A percentile compares a stretch with the other conserved stretches of the same genome.
phyloP scores from a whole-genome alignment of 2,888 invertebrate species.

The Colletes collaris region DNA sequence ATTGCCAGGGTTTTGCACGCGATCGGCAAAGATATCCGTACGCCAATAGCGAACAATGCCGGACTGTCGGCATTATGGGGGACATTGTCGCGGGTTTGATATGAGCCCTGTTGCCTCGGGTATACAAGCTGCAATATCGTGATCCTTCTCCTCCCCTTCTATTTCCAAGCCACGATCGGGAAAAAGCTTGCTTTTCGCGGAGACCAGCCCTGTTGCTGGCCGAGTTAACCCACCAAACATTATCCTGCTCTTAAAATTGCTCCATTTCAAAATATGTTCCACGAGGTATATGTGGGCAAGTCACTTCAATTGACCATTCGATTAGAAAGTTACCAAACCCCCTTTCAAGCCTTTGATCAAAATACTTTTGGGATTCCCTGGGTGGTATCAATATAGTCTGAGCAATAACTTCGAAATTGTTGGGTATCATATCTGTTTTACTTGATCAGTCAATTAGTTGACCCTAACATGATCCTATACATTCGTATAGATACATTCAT shows the following conservation, averaged over 20 bases:
- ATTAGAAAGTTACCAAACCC: too few relatives aligned
- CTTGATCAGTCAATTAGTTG: conserved; percentile 11
- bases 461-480: background rate
- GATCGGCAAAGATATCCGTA: conserved; percentile 69
- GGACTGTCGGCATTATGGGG: conserved; percentile 78
- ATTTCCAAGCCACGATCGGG: background rate
- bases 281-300: too few relatives aligned
- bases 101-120: conserved; percentile 79
- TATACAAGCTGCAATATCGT: conserved; percentile 80
- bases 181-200: too few relatives aligned
- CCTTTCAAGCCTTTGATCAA: too few relatives aligned
- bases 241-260: too few relatives aligned
- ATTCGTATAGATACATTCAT: too few relatives aligned
- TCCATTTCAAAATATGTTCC: too few relatives aligned
- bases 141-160: conserved; percentile 39
- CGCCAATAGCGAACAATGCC: conserved; percentile 77
- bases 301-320: too few relatives aligned
- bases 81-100: conserved; percentile 77
- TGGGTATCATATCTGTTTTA: background rate
- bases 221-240: too few relatives aligned
- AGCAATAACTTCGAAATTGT: too few relatives aligned
- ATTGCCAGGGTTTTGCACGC: conserved; percentile 65
- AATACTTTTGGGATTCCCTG: too few relatives aligned
- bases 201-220: background rate
- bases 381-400: too few relatives aligned